Evolutionary conservation across 2,797 vertebrate genomes (phyloP).

Genomic region (Neosilurus mollespiculum): DNA sequence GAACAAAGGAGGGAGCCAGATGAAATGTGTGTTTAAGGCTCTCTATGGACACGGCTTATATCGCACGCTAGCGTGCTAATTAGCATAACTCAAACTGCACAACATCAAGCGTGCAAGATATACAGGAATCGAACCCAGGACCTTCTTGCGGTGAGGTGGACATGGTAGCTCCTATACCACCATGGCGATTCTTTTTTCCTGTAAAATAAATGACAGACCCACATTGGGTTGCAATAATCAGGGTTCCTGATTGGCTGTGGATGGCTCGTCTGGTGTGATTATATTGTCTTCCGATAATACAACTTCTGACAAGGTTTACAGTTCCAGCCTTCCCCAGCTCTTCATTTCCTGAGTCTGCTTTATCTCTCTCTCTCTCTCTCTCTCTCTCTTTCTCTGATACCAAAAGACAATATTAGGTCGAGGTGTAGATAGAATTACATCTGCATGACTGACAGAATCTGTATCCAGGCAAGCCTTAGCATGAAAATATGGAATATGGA

Average conservation of each 20-base stretch:
- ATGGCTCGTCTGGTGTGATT: background rate
- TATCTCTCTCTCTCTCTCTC: background rate
- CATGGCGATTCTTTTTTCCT: too few species aligned
- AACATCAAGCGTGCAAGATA: too few species aligned
- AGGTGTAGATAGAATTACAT: conserved; percentile 63
- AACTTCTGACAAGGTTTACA: conserved; percentile 35
- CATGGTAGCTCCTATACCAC: too few species aligned
- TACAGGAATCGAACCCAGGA: background rate
- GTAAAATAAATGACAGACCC: background rate
- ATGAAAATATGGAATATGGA: background rate
- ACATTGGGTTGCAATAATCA: background rate
- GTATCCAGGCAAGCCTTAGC: conserved; percentile 25
- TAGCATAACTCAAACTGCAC: background rate
- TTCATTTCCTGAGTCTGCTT: conserved; percentile 44
- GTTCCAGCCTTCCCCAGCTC: conserved; percentile 52
- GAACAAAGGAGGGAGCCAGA: background rate
- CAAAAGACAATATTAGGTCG: conserved; percentile 68
- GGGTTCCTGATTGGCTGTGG: background rate
- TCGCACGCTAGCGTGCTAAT: background rate
- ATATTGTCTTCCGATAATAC: background rate
- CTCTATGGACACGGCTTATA: background rate
- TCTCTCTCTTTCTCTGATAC: conserved; percentile 49
- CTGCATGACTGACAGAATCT: conserved; percentile 55
- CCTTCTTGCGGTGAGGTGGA: too few species aligned
- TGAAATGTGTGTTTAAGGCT: background rate